Evolutionary conservation across 2,888 invertebrate species (phyloP), one percentile per base, ranked within the genome.

Genomic region (Drosophila cognata): DNA sequence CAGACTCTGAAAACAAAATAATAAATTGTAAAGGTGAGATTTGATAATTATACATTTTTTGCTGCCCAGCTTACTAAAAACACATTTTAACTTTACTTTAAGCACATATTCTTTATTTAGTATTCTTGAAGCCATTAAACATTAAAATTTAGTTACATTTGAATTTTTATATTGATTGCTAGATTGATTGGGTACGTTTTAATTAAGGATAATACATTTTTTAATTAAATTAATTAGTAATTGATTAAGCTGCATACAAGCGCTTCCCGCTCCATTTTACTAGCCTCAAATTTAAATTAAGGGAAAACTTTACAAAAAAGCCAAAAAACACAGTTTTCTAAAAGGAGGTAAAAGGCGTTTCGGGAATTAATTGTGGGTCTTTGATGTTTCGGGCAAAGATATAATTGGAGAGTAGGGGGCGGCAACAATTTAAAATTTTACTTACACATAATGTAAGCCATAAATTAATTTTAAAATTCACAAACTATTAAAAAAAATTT

Each of bases 401-500:
- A 38, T 48, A n/a, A 46, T 31, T 38, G 50, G 35, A 11, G 38
- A 55, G 41, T 35, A 31, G 11, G 51, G 16, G 18, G 68, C 18
- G 70, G 65, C 65, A 77, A 77, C 83, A 83, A 83, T 88, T 88
- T 86, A 88, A 88, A 88, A 90, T 88, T 90, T 88, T 84, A 88
- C 89, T 90, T 90, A 90, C 83, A 90, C 82, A 91, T 89, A 89
- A 88, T 86, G 81, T 89, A 88, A 79, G 80, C 80, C 84, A 90
- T 89, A 91, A 91, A 91, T 91, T 90, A 89, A 90, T 91, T 90
- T 90, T 74, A 83, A 79, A 79, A 89, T 90, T 91, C 84, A 77
- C 75, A 85, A 91, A 82, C 88, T 91, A 88, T 88, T 82, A 85
- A 85, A 82, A 79, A 89, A 90, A 69, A 89, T 89, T 86, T 29